Evolutionary conservation across 2,113 vertebrate genomes (phyloP), one percentile per base, ranked within the genome.

Genomic region (Vombatus ursinus): DNA sequence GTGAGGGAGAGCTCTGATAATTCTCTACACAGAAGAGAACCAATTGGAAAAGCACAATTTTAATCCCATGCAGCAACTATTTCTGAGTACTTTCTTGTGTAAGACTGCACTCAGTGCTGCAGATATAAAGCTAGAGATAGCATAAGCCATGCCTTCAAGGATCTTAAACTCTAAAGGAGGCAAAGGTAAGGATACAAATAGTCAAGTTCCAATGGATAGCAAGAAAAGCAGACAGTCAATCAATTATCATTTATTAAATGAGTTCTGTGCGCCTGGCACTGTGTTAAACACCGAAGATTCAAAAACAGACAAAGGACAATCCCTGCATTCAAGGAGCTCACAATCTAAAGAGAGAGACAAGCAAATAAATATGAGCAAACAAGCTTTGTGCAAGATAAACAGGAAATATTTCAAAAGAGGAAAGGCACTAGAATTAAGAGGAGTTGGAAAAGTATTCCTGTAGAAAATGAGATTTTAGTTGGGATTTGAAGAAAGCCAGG

Each of bases 21-120:
- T 94, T 92, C 3, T 90, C 93, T 84, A 23, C 37, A 12, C 50
- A 94, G 16, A 90, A 84, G 49, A 96, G 92, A 96, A 92, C 23
- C 57, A 26, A 49, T 84, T 89, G 8, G 96, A 95, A 93, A 93
- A 84, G 1, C 68, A 84, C 19, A 44, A 23, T 84, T 84, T 84
- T 6, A 84, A 84, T 44, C 19, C 7, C 16, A 44, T 84, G n/a
- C 19, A 84, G n/a, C 6, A 84, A 44, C 37, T 44, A 44, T 84
- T 44, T 84, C 68, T 23, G n/a, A 84, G 2, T 44, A 44, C 37
- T n/a, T 77, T 37, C 37, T n/a, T 77, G 12, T 77, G n/a, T n/a
- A 77, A n/a, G 37, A 77, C 37, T n/a, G 12, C 37, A 22, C 68
- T 84, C 37, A 84, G 16, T 22, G 0, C 7, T 84, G 16, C n/a